A percentile compares a stretch with the other conserved stretches of the same genome.
Evolutionary conservation across 2,797 vertebrate genomes (phyloP).

Genomic region (Telmatherina bonti): DNA sequence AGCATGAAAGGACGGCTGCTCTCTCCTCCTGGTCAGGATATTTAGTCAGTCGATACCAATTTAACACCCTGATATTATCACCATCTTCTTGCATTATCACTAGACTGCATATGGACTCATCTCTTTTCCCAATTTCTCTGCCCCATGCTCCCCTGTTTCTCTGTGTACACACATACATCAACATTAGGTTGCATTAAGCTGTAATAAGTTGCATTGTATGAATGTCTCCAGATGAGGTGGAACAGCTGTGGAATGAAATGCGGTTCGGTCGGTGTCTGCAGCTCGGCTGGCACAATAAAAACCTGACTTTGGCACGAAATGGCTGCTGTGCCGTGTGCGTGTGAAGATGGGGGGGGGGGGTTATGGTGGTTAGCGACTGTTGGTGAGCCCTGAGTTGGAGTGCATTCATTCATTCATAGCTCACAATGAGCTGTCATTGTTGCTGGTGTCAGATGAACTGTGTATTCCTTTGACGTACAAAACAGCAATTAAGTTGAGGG

Average conservation of each 20-base stretch:
- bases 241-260: slow-evolving; percentile 72
- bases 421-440: slow-evolving; percentile 64
- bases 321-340: slow-evolving; percentile 55
- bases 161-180: slow-evolving; percentile 73
- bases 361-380: slow-evolving; percentile 47
- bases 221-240: slow-evolving; percentile 60
- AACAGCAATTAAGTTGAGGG: slow-evolving; percentile 55
- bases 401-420: slow-evolving; percentile 39
- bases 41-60: slow-evolving; percentile 82
- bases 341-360: slow-evolving; percentile 34
- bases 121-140: slow-evolving; percentile 61
- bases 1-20: slow-evolving; percentile 70
- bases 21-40: slow-evolving; percentile 75
- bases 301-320: slow-evolving; percentile 69
- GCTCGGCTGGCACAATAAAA: slow-evolving; percentile 37
- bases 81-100: slow-evolving; percentile 72
- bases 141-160: slow-evolving; percentile 34
- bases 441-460: slow-evolving; percentile 50
- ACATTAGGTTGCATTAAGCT: slow-evolving; percentile 74
- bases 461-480: slow-evolving; percentile 50
- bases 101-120: slow-evolving; percentile 73
- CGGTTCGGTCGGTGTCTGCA: slow-evolving; percentile 41
- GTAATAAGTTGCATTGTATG: slow-evolving; percentile 69
- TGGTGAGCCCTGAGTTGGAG: slow-evolving; percentile 37
- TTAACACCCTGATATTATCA: slow-evolving; percentile 80